Percentiles rank a stretch among this genome's conserved stretches.
Conservation (phyloP, 1,140 invertebrate species). For the Galleria mellonella region DNA sequence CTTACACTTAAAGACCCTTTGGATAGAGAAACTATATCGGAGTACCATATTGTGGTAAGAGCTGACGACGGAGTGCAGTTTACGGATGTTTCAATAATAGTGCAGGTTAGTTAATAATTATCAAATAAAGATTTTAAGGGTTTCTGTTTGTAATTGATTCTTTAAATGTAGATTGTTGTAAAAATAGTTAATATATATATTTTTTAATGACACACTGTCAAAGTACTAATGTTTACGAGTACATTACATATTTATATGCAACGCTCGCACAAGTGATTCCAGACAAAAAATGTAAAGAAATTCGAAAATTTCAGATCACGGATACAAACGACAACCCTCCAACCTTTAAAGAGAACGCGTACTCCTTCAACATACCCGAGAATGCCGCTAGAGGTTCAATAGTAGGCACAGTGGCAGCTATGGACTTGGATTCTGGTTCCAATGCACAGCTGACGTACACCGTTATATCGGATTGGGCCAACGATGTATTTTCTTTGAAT, state of each 20-base stretch:
- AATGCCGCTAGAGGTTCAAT: slow-evolving; percentile 86
- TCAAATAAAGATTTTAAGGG: no score
- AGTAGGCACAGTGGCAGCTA: slow-evolving; percentile 88
- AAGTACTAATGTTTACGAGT: no score
- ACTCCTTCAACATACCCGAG: slow-evolving; percentile 93
- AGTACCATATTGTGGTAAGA: slow-evolving; percentile 86
- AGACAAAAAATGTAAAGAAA: not conserved
- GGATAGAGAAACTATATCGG: slow-evolving; percentile 88
- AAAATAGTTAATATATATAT: no score
- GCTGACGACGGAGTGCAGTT: slow-evolving; percentile 92
- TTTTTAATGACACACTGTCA: no score
- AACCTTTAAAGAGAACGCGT: slow-evolving; percentile 86
- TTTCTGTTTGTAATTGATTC: not conserved
- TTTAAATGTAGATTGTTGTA: no score
- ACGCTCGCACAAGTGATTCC: no score
- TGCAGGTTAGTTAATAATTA: slow-evolving; percentile 77
- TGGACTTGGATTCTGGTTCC: slow-evolving; percentile 87
- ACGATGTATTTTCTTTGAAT: slow-evolving; percentile 94
- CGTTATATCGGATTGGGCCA: slow-evolving; percentile 94
- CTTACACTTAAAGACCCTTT: slow-evolving; percentile 84
- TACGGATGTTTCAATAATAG: slow-evolving; percentile 82
- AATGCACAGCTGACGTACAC: slow-evolving; percentile 93
- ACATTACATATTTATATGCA: no score
- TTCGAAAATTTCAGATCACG: slow-evolving; percentile 79
- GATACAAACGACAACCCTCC: slow-evolving; percentile 97